Percentiles rank a stretch among this genome's conserved stretches.
phyloP scores from a whole-genome alignment of 2,888 invertebrate genomes.

The Imbricaverruca yamaguchii region DNA sequence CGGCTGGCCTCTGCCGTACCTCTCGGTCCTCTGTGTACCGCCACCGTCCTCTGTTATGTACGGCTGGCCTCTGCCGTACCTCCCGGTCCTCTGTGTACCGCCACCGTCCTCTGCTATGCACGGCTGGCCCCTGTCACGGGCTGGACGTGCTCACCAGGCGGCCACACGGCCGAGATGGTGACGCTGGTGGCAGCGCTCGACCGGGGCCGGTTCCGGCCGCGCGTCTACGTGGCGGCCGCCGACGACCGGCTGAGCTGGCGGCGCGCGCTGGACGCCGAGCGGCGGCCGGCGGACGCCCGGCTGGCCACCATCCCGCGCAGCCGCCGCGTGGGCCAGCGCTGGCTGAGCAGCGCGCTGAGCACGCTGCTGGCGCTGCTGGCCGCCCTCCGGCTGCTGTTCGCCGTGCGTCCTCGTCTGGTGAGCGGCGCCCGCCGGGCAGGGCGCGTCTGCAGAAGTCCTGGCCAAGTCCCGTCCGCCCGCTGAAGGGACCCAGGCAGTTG shows the following conservation, averaged over 20 bases:
- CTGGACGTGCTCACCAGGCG: constrained; percentile 51
- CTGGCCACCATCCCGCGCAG: constrained; percentile 67
- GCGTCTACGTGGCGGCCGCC: constrained; percentile 68
- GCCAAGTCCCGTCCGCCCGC: too few species aligned
- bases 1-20: too few species aligned
- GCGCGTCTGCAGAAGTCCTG: too few species aligned
- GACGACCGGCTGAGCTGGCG: constrained; percentile 66
- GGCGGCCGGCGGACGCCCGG: constrained; percentile 33
- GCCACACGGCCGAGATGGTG: constrained; percentile 93
- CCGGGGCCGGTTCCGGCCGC: constrained; percentile 57
- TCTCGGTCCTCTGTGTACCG: too few species aligned
- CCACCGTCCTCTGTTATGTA: too few species aligned
- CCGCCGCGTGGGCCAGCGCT: constrained; percentile 79
- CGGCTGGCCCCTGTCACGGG: too few species aligned
- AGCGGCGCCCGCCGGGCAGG: constrained; percentile 79
- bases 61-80: too few species aligned
- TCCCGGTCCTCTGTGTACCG: too few species aligned
- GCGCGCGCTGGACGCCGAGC: constrained; percentile 51
- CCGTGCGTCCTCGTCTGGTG: constrained; percentile 92
- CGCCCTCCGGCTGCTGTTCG: constrained; percentile 24
- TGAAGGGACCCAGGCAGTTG: too few species aligned
- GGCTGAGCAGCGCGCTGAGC: constrained; percentile 65
- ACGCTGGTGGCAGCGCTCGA: constrained; percentile 58
- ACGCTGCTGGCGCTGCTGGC: constrained; percentile 58
- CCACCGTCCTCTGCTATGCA: too few species aligned